Base-by-base conservation (phyloP, 2,888 invertebrate genomes). In the Imbricaverruca yamaguchii region DNA sequence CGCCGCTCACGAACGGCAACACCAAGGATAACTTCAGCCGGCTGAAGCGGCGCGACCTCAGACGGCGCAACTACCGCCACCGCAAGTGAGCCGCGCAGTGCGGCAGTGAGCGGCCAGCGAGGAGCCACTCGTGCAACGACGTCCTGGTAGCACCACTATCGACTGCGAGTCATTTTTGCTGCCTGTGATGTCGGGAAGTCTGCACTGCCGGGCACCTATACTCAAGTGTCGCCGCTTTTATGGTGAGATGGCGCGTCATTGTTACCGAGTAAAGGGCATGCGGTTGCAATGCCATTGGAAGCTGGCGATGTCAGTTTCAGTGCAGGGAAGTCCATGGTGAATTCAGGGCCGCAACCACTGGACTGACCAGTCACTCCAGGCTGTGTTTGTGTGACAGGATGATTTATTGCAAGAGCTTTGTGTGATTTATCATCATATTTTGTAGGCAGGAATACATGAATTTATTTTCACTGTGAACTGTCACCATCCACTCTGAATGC, bases 21-120 rank as follows among this genome's bases (percentile, higher is more conserved):
- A 74, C 74, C 74, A 74, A 74, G 74, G 74, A 74, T 18, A 74
- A 74, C 74, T 74, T 74, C 74, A 53, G 74, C 74, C 39, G 74
- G 53, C 74, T 53, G 18, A 74, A 74, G 9, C 74, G 74, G 53
- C 12, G 74, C 18, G 74, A 74, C 74, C 6, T 53, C 74, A 13
- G 53, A 23, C 39, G 53, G 11, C 39, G 74, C 15, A 74, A 74
- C 74, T 74, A 74, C 21, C 74, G 74, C 4, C 39, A 25, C 9
- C 67, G 25, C 23, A 23, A 67, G 25, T 67, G 67, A 67, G 25
- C 25, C 7, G 25, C 2, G 25, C 25, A 12, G 0, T 12, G 25
- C 6, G n/a, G 12, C 2, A 61, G 61, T 7, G 61, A 18, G 18
- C 61, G 18, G 25, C 25, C 25, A 3, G 23, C 23, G 65, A 10